phyloP scores from a whole-genome alignment of 2,797 vertebrate species.

The Pempheris klunzingeri region DNA sequence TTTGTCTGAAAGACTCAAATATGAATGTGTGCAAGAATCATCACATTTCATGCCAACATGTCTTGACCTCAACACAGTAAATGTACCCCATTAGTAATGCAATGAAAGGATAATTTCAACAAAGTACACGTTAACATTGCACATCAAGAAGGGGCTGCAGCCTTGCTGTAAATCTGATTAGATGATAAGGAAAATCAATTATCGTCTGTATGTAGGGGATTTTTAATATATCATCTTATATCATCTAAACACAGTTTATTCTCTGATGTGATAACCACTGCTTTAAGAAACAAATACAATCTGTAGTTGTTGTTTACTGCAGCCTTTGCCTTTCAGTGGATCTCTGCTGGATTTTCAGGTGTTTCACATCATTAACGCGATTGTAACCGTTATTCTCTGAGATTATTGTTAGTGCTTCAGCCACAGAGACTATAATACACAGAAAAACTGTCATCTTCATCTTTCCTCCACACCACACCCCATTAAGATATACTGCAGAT shows the following conservation, averaged over 20 bases:
- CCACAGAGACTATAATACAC: conserved; percentile 23
- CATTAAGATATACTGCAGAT: conserved; percentile 33
- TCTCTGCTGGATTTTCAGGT: conserved; percentile 55
- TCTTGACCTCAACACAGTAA: not conserved
- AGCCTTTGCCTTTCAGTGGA: conserved; percentile 27
- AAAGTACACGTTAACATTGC: not conserved
- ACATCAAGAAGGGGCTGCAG: conserved; percentile 3
- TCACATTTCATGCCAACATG: not conserved
- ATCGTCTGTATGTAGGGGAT: conserved; percentile 4
- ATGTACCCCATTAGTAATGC: not conserved
- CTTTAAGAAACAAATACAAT: conserved; percentile 24
- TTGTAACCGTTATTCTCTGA: conserved; percentile 50
- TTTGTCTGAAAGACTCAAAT: not conserved
- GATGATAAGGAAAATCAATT: conserved; percentile 17
- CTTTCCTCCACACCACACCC: conserved; percentile 13
- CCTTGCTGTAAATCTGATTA: conserved; percentile 15
- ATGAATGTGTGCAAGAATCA: not conserved
- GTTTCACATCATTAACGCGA: conserved; percentile 54
- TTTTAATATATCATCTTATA: conserved; percentile 18
- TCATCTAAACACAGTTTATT: conserved; percentile 36
- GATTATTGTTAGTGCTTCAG: conserved; percentile 51
- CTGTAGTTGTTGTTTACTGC: conserved; percentile 54
- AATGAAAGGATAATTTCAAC: not conserved
- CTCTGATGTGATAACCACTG: conserved; percentile 9
- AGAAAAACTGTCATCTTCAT: conserved; percentile 38